Conservation (phyloP, 2,888 invertebrate species). For the Homarus gammarus region DNA sequence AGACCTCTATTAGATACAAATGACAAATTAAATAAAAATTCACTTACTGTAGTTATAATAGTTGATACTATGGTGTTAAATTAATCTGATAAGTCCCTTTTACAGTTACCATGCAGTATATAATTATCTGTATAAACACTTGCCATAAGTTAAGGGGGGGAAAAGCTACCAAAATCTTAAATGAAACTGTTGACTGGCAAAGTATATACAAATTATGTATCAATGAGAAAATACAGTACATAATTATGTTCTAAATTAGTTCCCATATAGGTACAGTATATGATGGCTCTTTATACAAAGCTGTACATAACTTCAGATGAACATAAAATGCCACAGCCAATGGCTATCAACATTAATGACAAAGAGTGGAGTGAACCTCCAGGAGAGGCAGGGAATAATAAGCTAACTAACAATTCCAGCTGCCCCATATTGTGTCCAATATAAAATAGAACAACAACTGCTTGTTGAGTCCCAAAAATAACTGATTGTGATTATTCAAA, state of each 20-base stretch:
- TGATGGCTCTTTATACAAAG: not conserved
- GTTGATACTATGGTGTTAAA: not conserved
- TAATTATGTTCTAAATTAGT: not conserved
- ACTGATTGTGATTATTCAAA: not conserved
- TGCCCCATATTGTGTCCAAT: no score
- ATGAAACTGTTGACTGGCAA: not conserved
- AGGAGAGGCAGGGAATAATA: not conserved
- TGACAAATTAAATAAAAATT: not conserved
- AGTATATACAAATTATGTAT: not conserved
- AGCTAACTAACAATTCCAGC: not conserved
- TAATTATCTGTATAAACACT: no score
- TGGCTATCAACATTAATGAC: not conserved
- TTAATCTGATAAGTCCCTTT: not conserved
- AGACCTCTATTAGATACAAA: constrained; percentile 8
- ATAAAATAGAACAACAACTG: not conserved
- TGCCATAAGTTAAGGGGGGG: no score
- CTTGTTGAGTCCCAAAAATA: no score
- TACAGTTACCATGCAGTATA: not conserved
- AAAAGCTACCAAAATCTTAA: not conserved
- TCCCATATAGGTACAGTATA: no score
- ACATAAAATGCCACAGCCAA: not conserved
- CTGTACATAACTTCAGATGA: not conserved
- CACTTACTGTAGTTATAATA: not conserved
- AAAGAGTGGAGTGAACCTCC: not conserved
- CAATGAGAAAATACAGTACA: not conserved